Evolutionary conservation across 2,888 invertebrate genomes (phyloP), one percentile per base, ranked within the genome.

Genomic region (Zygaena filipendulae): DNA sequence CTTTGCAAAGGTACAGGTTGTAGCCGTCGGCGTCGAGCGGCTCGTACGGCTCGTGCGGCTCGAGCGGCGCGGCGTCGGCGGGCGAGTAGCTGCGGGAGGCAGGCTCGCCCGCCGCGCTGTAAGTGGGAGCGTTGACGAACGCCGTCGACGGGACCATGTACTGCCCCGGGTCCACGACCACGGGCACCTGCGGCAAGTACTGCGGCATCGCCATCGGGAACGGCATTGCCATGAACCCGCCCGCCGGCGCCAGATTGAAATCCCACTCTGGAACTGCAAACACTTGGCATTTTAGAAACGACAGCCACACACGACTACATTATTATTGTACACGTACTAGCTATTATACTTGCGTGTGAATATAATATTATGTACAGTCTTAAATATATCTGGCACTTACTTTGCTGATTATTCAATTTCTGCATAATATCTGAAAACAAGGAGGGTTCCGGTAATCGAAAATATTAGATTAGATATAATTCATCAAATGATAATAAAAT

Each of bases 1-100:
- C 69, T 39, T 68, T 69, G 42, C 72, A 74, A 23, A 79, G 46
- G 34, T 62, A 74, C 13, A 74, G 45, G 27, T 49, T 53, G 35
- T 47, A 48, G 3, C 42, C 47, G 1, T 47, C 49, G 3, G 40
- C 45, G 3, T 21, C 10, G 3, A 36, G 26, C n/a, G 39, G 26
- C 11, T 32, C 25, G 13, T 8, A 5, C 9, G 12, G 14, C 12
- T 21, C 10, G 3, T 36, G 26, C n/a, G 39, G 26, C 11, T 32
- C 25, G 13, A 4, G 7, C 9, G 12, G 14, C 12, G 13, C 38
- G 38, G 25, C 30, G 39, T 3, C 32, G 21, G 16, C 34, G 36
- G 24, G 37, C 28, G 13, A 31, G 42, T 16, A 40, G 47, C 13
- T 41, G 33, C 4, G 45, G 33, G 11, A 43, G 38, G 7, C 7